Base-by-base conservation (phyloP, 2,888 invertebrate genomes). In the Thalpophila matura region DNA sequence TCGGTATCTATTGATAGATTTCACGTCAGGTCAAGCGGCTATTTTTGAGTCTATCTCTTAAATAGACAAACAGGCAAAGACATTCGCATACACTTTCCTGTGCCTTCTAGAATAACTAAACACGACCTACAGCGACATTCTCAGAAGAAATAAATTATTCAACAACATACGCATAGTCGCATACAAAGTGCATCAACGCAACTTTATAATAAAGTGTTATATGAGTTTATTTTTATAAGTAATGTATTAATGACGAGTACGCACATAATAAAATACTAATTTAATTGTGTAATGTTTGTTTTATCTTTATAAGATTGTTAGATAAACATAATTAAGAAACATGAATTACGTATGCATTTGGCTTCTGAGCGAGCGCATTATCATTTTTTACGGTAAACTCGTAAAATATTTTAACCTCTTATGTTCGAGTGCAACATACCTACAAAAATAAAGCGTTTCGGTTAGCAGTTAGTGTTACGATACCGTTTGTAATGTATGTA, bases 111-210 rank as follows among this genome's bases (percentile, higher is more conserved):
- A 68, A 68, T 68, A 47, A 73, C 66, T 73, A 42, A 68, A 33
- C 50, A 46, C 74, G 58, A 59, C 74, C 68, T 58, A 69, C 67
- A 73, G 74, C 51, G 46, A 47, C 37, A 61, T 70, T 68, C 71
- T 31, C 46, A 56, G 75, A 69, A 71, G 50, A 54, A 69, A 69
- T 72, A 72, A 51, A 72, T 72, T 69, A 72, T 72, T 72, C 70
- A 72, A 46, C 53, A 49, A 29, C 26, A 45, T 12, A 31, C 56
- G 7, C 53, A 46, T 40, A 49, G 31, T 14, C 24, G 54, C 33
- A 75, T 75, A 49, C 54, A 54, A 71, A 62, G 22, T 50, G 74
- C 62, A 71, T 68, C 12, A 20, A 4, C 31, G 47, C 33, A 63
- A 55, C 63, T 55, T 69, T 33, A 43, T 62, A 56, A 68, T 57